Conservation (phyloP, 2,888 invertebrate genomes). For the Diploptera punctata region DNA sequence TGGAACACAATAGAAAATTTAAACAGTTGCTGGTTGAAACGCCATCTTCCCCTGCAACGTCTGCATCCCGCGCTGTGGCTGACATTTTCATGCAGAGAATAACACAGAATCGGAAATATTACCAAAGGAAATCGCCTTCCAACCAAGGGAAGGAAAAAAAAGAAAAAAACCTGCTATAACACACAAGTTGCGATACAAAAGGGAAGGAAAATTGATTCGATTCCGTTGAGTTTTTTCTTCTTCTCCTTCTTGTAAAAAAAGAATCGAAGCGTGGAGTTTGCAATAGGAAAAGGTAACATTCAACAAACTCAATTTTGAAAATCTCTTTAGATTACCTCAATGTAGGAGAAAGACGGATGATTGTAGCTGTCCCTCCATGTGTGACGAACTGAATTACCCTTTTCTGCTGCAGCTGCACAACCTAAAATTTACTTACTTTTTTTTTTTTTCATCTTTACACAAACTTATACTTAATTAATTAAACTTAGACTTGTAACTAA, state of each 20-base stretch:
- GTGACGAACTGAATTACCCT: neutral
- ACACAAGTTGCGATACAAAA: conserved; percentile 23
- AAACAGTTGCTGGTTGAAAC: too few species aligned
- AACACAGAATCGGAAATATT: conserved; percentile 27
- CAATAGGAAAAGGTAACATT: conserved; percentile 31
- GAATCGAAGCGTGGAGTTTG: conserved; percentile 20
- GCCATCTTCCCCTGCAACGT: neutral
- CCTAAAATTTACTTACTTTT: too few species aligned
- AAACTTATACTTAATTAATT: too few species aligned
- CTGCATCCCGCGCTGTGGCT: conserved; percentile 3
- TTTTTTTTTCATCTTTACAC: too few species aligned
- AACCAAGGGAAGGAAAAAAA: neutral
- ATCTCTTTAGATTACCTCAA: conserved; percentile 37
- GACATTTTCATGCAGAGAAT: conserved; percentile 25
- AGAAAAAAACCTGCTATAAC: conserved; percentile 15
- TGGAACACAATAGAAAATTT: too few species aligned
- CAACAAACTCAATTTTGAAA: conserved; percentile 36
- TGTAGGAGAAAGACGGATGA: conserved; percentile 18
- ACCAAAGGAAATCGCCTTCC: conserved; percentile 30
- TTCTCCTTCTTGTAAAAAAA: conserved; percentile 6
- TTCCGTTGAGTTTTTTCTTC: conserved; percentile 33
- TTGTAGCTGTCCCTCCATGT: conserved; percentile 8
- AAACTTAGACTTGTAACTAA: too few species aligned
- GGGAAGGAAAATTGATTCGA: conserved; percentile 41
- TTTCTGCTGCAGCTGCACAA: too few species aligned